Evolutionary conservation across 2,888 invertebrate genomes (phyloP).

Genomic region (Oligia fasciuncula): DNA sequence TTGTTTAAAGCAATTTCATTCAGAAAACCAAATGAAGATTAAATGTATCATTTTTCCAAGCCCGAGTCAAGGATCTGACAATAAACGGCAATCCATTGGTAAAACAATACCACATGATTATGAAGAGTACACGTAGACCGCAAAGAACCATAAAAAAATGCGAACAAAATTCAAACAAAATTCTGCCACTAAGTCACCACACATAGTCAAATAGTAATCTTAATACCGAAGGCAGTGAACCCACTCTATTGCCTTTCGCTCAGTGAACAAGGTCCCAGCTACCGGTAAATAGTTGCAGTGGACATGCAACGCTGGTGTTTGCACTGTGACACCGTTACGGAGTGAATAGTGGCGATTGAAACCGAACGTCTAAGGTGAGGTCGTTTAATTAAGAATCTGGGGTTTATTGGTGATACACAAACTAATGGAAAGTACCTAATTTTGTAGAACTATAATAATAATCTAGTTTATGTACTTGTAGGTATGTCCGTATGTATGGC

Average conservation of each 20-base stretch:
- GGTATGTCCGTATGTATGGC: no score
- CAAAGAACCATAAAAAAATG: background rate
- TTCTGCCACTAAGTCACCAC: background rate
- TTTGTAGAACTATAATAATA: background rate
- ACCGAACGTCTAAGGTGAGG: background rate
- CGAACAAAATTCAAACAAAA: background rate
- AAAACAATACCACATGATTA: background rate
- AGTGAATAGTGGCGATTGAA: conserved; percentile 17
- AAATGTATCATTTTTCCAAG: background rate
- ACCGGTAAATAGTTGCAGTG: background rate
- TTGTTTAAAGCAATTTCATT: background rate
- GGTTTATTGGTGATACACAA: background rate
- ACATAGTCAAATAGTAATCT: background rate
- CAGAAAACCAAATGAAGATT: background rate
- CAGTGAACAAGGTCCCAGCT: background rate
- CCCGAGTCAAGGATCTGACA: no score
- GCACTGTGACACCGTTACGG: background rate
- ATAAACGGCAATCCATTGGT: background rate
- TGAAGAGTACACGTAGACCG: background rate
- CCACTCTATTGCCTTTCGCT: background rate
- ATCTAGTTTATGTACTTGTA: background rate
- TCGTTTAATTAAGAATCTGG: background rate
- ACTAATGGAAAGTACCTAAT: no score
- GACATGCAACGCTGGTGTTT: conserved; percentile 27
- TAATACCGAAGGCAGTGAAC: background rate